Percentiles rank a stretch among this genome's conserved stretches.
These are phyloP conservation scores for Hyperopisus bebe DNA, from an alignment of 2,113 vertebrate species.

Conservation along the genomic window DNA sequence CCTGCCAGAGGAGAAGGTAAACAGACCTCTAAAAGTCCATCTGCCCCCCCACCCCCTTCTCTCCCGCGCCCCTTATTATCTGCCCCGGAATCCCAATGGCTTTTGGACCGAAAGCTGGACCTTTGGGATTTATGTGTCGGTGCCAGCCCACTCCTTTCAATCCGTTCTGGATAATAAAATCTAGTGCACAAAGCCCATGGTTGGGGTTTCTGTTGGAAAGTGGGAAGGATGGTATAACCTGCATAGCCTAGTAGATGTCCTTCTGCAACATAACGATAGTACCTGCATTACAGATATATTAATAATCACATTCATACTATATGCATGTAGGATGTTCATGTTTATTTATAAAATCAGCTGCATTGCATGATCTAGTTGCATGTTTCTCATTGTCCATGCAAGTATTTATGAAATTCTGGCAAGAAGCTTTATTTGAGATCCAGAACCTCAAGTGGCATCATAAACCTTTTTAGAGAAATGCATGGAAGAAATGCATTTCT, in stretches of 20 bases:
- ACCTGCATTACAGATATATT: neutral
- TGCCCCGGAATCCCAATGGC: slow-evolving; percentile 49
- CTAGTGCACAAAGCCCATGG: slow-evolving; percentile 61
- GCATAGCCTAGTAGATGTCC: neutral
- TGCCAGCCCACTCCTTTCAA: slow-evolving; percentile 68
- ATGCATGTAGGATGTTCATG: neutral
- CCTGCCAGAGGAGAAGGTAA: slow-evolving; percentile 98
- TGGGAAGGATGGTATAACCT: slow-evolving; percentile 35
- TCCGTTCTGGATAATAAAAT: slow-evolving; percentile 65
- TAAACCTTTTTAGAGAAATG: neutral
- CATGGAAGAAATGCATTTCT: neutral
- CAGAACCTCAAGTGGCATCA: neutral
- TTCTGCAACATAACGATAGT: neutral
- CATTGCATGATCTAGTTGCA: neutral
- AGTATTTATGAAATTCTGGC: neutral
- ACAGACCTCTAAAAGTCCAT: slow-evolving; percentile 55
- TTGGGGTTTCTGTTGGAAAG: slow-evolving; percentile 59
- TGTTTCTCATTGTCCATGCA: neutral
- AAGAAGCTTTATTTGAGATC: neutral
- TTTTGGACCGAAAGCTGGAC: slow-evolving; percentile 60
- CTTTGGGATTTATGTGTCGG: slow-evolving; percentile 65
- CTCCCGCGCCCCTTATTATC: slow-evolving; percentile 49
- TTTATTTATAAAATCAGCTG: neutral
- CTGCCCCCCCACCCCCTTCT: slow-evolving; percentile 41
- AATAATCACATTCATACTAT: neutral